phyloP scores from a whole-genome alignment of 2,888 invertebrate genomes.

The Xestia c-nigrum region DNA sequence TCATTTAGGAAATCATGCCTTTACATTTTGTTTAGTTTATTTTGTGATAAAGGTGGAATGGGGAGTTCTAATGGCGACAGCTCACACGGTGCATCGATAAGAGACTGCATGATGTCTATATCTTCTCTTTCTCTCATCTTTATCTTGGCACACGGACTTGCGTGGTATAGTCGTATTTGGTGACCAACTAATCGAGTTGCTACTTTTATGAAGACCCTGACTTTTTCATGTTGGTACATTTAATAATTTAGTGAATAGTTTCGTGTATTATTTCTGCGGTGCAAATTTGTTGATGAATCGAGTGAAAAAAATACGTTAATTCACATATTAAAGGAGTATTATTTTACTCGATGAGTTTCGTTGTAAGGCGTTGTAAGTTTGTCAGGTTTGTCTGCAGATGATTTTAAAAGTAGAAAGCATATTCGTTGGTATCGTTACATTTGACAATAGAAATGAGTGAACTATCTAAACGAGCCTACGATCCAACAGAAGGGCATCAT shows the following conservation, averaged over 20 bases:
- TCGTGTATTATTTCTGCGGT: neutral
- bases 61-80: neutral
- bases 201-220: neutral
- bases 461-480: conserved; percentile 29
- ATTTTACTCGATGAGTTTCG: neutral
- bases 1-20: conserved; percentile 31
- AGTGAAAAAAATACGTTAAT: neutral
- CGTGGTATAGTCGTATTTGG: neutral
- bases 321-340: neutral
- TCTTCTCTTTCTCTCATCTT: neutral
- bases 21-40: conserved; percentile 7
- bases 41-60: neutral
- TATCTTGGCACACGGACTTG: neutral
- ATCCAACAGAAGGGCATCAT: conserved; percentile 44
- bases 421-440: neutral
- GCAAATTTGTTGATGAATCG: neutral
- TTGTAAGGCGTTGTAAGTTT: neutral
- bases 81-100: neutral
- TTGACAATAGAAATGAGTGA: conserved; percentile 9
- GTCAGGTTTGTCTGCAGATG: neutral
- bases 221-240: neutral
- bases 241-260: neutral
- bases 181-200: neutral
- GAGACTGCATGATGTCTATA: neutral
- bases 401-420: neutral